Percentiles rank a stretch among this genome's conserved stretches.
phyloP scores from a whole-genome alignment of 2,888 invertebrate species.

The Ephialtes manifestator region DNA sequence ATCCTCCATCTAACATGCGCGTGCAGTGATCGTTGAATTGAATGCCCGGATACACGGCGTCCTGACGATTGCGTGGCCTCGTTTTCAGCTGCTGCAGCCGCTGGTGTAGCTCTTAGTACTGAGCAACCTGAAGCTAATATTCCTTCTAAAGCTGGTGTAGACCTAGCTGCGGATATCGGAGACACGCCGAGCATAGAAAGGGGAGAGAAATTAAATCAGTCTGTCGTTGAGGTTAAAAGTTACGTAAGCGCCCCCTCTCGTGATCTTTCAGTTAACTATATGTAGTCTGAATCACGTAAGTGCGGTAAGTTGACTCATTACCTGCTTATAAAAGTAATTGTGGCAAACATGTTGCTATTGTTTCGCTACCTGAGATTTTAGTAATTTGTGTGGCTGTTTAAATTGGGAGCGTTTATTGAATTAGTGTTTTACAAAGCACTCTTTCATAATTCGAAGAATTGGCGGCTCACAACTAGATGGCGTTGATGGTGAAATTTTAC shows the following conservation, averaged over 20 bases:
- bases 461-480: background rate
- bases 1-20: slow-evolving; percentile 41
- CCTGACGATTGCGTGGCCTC: slow-evolving; percentile 76
- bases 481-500: background rate
- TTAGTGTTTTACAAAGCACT: background rate
- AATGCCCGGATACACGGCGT: slow-evolving; percentile 83
- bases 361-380: background rate
- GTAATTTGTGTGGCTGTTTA: background rate
- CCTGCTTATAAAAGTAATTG: background rate
- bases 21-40: slow-evolving; percentile 75
- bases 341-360: background rate
- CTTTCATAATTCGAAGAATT: background rate
- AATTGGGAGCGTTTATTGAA: background rate
- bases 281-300: slow-evolving; percentile 14
- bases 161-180: slow-evolving; percentile 36
- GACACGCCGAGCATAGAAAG: slow-evolving; percentile 45
- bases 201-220: slow-evolving; percentile 55
- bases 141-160: slow-evolving; percentile 6
- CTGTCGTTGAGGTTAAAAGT: slow-evolving; percentile 43
- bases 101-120: background rate
- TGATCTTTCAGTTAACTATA: slow-evolving; percentile 4
- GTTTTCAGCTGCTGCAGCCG: slow-evolving; percentile 45
- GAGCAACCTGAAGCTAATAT: slow-evolving; percentile 14
- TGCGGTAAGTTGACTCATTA: slow-evolving; percentile 10
- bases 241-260: slow-evolving; percentile 29